Evolutionary conservation across 1,140 invertebrate species (phyloP).

Genomic region (Arion vulgaris): DNA sequence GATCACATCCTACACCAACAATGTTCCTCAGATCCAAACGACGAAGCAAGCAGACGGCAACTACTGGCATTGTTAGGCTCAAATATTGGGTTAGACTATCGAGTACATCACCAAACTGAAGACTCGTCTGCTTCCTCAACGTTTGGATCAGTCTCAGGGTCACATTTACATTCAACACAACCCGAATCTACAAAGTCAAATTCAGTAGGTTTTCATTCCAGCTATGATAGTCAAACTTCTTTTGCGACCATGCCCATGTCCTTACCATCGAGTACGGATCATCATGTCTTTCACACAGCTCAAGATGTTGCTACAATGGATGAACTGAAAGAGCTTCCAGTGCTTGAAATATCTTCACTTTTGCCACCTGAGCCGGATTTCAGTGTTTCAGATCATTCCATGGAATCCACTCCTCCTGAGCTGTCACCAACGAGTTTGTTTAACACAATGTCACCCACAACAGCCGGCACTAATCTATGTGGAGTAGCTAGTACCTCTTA

Average conservation of each 20-base stretch:
- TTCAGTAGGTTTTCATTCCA: not conserved
- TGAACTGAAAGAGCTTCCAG: not conserved
- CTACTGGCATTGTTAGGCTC: not conserved
- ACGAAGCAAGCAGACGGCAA: not conserved
- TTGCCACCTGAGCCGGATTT: not conserved
- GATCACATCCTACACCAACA: constrained; percentile 1
- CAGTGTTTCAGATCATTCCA: not conserved
- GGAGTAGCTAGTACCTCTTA: not conserved
- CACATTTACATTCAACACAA: not conserved
- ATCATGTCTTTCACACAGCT: not conserved
- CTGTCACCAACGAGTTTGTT: not conserved
- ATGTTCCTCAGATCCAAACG: not conserved
- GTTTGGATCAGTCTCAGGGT: not conserved
- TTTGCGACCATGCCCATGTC: not conserved
- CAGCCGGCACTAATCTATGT: not conserved
- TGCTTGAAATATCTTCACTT: not conserved
- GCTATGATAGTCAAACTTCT: not conserved
- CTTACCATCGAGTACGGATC: not conserved
- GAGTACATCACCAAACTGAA: not conserved
- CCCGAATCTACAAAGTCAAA: not conserved
- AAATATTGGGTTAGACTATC: not conserved
- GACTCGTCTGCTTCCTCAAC: not conserved
- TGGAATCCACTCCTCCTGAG: not conserved
- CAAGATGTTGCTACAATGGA: not conserved
- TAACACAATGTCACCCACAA: not conserved